A percentile compares a stretch with the other conserved stretches of the same genome.
These are phyloP conservation scores for Pipistrellus nathusii DNA, from an alignment of 2,797 vertebrate genomes.

Conservation along the genomic window DNA sequence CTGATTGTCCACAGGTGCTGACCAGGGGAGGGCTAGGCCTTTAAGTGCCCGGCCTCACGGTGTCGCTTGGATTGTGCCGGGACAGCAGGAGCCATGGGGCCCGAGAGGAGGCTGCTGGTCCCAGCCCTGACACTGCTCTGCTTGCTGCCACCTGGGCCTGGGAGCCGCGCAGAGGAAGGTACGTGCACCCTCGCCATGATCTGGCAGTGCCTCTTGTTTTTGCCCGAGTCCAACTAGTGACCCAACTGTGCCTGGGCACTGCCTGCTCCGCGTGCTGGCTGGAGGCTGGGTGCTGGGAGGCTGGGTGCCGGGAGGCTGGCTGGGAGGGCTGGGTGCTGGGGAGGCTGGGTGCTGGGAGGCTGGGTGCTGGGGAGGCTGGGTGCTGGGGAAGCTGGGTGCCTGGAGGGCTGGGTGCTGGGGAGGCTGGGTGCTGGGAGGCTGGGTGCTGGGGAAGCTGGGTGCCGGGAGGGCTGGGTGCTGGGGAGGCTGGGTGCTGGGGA, in stretches of 20 bases:
- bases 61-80: not conserved
- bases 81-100: not conserved
- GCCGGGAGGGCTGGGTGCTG: no score
- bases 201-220: not conserved
- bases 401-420: no score
- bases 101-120: not conserved
- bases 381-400: no score
- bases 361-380: no score
- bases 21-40: not conserved
- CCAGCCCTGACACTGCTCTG: not conserved
- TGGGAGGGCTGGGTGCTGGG: no score
- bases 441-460: no score
- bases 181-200: not conserved
- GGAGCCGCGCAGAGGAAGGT: not conserved
- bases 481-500: not conserved
- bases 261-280: fast-evolving
- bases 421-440: no score
- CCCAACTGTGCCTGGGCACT: no score
- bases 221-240: not conserved
- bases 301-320: not conserved
- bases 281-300: not conserved
- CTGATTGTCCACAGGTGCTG: not conserved
- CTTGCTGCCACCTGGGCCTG: not conserved
- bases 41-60: not conserved
- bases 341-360: no score